Conservation (phyloP, 2,113 vertebrate genomes). For the Burhinus bistriatus region DNA sequence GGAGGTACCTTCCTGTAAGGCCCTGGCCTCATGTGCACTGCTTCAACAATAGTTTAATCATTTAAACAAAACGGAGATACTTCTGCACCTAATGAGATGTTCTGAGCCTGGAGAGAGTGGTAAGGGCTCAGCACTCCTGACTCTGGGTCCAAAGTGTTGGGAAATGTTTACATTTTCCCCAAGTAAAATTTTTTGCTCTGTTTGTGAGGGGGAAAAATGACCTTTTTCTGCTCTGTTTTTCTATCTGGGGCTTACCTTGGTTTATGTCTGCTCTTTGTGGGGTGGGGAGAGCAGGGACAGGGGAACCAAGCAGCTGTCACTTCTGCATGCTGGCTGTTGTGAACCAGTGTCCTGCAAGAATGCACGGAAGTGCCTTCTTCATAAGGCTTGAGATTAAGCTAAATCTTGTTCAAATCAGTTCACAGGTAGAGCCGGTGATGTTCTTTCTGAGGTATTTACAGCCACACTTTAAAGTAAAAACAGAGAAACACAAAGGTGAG, state of each 20-base stretch:
- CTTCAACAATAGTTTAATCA: background rate
- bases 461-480: slow-evolving; percentile 19
- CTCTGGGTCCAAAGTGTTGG: background rate
- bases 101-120: background rate
- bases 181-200: background rate
- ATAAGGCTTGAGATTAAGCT: background rate
- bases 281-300: background rate
- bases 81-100: background rate
- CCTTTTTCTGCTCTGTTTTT: background rate
- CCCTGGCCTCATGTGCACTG: background rate
- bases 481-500: slow-evolving; percentile 1
- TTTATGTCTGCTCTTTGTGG: background rate
- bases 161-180: background rate
- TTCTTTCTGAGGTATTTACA: slow-evolving; percentile 37
- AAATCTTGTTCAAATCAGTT: background rate
- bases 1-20: background rate
- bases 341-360: background rate
- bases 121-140: background rate
- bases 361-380: background rate
- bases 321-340: background rate
- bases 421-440: background rate
- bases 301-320: background rate
- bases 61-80: background rate
- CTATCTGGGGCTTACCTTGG: background rate
- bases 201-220: background rate